A percentile compares a stretch with the other conserved stretches of the same genome.
phyloP scores from a whole-genome alignment of 2,113 vertebrate species.

The Boleophthalmus pectinirostris region DNA sequence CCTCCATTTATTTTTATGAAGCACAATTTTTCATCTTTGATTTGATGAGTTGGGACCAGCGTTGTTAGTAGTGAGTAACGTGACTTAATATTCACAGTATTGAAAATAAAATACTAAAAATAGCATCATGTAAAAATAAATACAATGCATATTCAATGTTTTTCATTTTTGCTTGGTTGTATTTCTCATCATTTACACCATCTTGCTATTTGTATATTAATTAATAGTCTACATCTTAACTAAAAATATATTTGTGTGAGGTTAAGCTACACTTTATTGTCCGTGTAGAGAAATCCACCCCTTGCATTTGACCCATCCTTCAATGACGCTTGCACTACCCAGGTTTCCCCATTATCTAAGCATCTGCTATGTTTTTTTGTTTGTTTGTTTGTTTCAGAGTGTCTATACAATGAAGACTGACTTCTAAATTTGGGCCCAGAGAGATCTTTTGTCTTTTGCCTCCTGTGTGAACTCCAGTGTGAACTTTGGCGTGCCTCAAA shows the following conservation, averaged over 20 bases:
- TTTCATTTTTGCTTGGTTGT: background rate
- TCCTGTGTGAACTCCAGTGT: conserved; percentile 22
- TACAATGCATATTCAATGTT: background rate
- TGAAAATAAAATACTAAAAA: background rate
- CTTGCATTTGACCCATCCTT: no score
- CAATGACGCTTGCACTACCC: no score
- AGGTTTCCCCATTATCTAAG: background rate
- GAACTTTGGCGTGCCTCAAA: conserved; percentile 41
- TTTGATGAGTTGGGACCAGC: background rate
- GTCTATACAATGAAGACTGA: conserved; percentile 63
- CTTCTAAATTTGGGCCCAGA: conserved; percentile 57
- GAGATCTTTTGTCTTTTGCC: conserved; percentile 31
- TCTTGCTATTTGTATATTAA: no score
- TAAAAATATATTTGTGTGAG: no score
- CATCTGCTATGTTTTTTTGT: conserved; percentile 1
- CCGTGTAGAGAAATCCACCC: no score
- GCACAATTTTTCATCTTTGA: background rate
- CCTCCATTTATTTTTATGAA: background rate
- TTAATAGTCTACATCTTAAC: no score
- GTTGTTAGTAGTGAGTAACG: background rate
- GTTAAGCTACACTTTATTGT: no score
- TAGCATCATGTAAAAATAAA: background rate
- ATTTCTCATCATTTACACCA: no score
- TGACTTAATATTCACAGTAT: background rate
- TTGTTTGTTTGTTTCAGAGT: conserved; percentile 39